phyloP scores from a whole-genome alignment of 2,888 invertebrate species.

The Melanostoma mellinum region DNA sequence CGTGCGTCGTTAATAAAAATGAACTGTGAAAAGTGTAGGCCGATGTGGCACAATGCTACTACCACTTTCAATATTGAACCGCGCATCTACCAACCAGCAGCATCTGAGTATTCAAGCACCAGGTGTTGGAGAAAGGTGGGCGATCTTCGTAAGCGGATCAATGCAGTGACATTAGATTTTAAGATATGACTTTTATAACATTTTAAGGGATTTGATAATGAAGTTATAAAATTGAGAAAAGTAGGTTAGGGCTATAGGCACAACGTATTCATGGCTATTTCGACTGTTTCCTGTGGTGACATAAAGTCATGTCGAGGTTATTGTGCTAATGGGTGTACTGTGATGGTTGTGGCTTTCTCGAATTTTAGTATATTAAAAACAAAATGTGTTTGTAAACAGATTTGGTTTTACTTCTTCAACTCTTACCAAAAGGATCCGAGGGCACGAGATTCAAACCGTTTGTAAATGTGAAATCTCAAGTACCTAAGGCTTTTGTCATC shows the following conservation, averaged over 20 bases:
- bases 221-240: constrained; percentile 60
- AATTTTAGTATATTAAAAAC: too few relatives aligned
- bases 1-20: constrained; percentile 37
- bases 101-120: constrained; percentile 34
- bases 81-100: constrained; percentile 16
- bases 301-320: constrained; percentile 8
- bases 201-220: constrained; percentile 64
- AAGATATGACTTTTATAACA: constrained; percentile 55
- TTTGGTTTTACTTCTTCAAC: too few relatives aligned
- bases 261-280: constrained; percentile 22
- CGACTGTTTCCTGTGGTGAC: constrained; percentile 33
- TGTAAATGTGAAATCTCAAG: too few relatives aligned
- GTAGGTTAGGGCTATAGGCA: constrained; percentile 48
- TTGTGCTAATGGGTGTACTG: too few relatives aligned
- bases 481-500: too few relatives aligned
- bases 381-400: too few relatives aligned
- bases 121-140: constrained; percentile 61
- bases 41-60: constrained; percentile 52
- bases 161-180: constrained; percentile 49
- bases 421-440: too few relatives aligned
- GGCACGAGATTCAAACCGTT: too few relatives aligned
- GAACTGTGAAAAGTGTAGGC: constrained; percentile 69
- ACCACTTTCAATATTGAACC: constrained; percentile 1
- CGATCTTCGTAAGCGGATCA: constrained; percentile 58
- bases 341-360: too few relatives aligned